Percentiles rank a stretch among this genome's conserved stretches.
These are phyloP conservation scores for Clarias gariepinus DNA, from an alignment of 2,113 vertebrate genomes.

Conservation along the genomic window DNA sequence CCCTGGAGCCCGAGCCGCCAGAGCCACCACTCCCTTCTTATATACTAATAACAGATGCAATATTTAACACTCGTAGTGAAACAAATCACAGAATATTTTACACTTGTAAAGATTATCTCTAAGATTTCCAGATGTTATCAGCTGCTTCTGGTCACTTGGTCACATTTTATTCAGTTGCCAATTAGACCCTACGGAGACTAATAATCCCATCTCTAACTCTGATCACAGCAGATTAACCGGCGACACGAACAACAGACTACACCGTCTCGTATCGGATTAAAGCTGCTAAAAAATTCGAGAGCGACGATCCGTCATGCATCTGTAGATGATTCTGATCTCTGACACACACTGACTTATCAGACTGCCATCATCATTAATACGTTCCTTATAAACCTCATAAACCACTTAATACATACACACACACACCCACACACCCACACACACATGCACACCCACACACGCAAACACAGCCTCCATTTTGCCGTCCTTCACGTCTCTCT, in stretches of 20 bases:
- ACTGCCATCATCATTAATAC: background rate
- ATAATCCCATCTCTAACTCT: background rate
- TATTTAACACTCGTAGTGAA: no score
- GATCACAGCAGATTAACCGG: background rate
- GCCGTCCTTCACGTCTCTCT: background rate
- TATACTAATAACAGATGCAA: no score
- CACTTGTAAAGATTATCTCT: no score
- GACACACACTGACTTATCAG: background rate
- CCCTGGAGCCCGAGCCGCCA: no score
- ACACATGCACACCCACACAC: background rate
- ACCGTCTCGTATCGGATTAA: background rate
- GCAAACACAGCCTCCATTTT: conserved; percentile 20
- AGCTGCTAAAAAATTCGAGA: background rate
- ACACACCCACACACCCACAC: background rate
- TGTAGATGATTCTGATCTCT: background rate
- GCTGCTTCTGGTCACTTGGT: no score
- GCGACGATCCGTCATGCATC: background rate
- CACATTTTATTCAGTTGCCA: no score
- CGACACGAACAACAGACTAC: background rate
- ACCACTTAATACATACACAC: background rate
- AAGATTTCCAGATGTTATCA: no score
- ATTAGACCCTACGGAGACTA: background rate
- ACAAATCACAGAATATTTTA: no score
- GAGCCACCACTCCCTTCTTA: no score
- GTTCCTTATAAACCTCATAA: background rate